phyloP scores from a whole-genome alignment of 2,888 invertebrate species.

The Nysson spinosus region DNA sequence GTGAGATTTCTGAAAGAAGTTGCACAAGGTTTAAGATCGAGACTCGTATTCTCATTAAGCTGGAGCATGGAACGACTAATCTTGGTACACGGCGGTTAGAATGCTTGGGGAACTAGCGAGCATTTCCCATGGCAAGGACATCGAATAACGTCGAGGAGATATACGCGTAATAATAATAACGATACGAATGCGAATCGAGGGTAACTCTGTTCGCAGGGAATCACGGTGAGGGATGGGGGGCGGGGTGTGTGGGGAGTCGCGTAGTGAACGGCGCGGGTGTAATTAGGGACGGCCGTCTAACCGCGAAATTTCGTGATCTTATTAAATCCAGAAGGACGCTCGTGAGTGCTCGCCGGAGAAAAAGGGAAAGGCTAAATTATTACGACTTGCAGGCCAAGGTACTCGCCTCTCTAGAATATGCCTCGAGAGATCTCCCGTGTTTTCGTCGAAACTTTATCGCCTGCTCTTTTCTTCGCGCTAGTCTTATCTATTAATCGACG shows the following conservation, averaged over 20 bases:
- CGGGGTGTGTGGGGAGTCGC: slow-evolving; percentile 38
- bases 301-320: slow-evolving; percentile 76
- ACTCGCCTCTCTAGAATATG: slow-evolving; percentile 16
- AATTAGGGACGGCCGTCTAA: slow-evolving; percentile 70
- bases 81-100: slow-evolving; percentile 20
- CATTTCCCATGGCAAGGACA: slow-evolving; percentile 60
- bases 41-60: slow-evolving; percentile 34
- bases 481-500: too few species aligned
- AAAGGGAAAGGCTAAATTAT: slow-evolving; percentile 63
- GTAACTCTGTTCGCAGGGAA: slow-evolving; percentile 43
- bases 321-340: slow-evolving; percentile 67
- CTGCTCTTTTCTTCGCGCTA: not conserved
- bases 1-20: slow-evolving; percentile 24
- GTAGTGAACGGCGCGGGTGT: slow-evolving; percentile 61
- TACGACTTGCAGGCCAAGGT: slow-evolving; percentile 57
- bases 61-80: slow-evolving; percentile 44
- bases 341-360: slow-evolving; percentile 36
- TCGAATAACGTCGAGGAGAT: slow-evolving; percentile 25
- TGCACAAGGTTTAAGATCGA: slow-evolving; percentile 32
- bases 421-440: slow-evolving; percentile 3
- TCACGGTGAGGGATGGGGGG: not conserved
- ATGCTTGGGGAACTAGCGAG: too few species aligned
- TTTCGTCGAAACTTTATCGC: slow-evolving; percentile 3
- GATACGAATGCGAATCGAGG: slow-evolving; percentile 61
- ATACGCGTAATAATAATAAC: slow-evolving; percentile 54